Percentiles rank a stretch among this genome's conserved stretches.
phyloP scores from a whole-genome alignment of 1,140 invertebrate genomes.

The Rhopalosiphum maidis region DNA sequence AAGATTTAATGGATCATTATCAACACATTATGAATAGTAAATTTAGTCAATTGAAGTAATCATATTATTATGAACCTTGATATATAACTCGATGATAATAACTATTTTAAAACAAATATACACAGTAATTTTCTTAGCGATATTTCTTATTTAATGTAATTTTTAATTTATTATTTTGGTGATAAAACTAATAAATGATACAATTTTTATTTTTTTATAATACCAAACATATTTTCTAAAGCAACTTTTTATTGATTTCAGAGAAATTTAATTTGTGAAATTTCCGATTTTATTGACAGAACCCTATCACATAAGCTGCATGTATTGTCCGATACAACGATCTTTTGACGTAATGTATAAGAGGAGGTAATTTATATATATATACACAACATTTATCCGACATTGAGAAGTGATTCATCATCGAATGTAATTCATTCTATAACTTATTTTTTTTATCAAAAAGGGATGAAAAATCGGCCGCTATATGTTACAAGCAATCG shows the following conservation, averaged over 20 bases:
- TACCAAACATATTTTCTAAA: not conserved
- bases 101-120: not conserved
- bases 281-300: not conserved
- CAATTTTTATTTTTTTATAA: not conserved
- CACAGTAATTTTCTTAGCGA: not conserved
- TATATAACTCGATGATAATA: not conserved
- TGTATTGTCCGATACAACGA: not conserved
- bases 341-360: not conserved
- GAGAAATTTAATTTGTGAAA: not conserved
- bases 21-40: not conserved
- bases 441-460: not conserved
- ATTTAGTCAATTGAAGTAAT: not conserved
- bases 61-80: not conserved
- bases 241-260: not conserved
- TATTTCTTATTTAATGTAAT: not conserved
- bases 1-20: not conserved
- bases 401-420: not conserved
- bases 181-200: not conserved
- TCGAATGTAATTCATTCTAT: not conserved
- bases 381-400: not conserved
- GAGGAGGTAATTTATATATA: not conserved
- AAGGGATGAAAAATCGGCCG: not conserved
- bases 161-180: not conserved
- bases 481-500: not conserved
- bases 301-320: too few species aligned